A percentile compares a stretch with the other conserved stretches of the same genome.
Evolutionary conservation across 1,140 invertebrate species (phyloP).

Genomic region (Galleria mellonella): DNA sequence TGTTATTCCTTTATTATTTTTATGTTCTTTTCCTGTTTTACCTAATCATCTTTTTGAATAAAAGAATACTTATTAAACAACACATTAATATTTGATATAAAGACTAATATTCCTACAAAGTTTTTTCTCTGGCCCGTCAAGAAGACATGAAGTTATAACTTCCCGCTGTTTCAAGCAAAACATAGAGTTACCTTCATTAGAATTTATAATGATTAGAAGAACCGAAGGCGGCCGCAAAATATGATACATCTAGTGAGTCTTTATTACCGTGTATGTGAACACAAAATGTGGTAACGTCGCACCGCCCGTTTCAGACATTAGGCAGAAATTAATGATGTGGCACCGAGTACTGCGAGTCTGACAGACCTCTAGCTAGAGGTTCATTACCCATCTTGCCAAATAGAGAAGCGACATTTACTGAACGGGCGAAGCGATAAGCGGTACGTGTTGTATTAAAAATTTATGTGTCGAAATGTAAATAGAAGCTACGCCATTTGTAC

Average conservation of each 20-base stretch:
- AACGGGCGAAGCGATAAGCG: no score
- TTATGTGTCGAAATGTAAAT: no score
- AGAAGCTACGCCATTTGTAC: no score
- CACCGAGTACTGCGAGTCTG: slow-evolving; percentile 31
- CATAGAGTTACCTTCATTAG: slow-evolving; percentile 10
- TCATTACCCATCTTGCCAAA: slow-evolving; percentile 40
- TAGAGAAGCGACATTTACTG: slow-evolving; percentile 4
- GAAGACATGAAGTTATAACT: slow-evolving; percentile 2
- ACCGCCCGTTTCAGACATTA: slow-evolving; percentile 52
- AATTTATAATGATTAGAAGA: slow-evolving; percentile 14
- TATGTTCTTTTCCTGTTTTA: no score
- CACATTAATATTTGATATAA: no score
- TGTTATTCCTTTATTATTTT: no score
- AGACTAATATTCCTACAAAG: background rate
- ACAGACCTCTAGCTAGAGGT: slow-evolving; percentile 39
- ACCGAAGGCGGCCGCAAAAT: slow-evolving; percentile 8
- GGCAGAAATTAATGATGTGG: slow-evolving; percentile 64
- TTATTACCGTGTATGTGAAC: slow-evolving; percentile 39
- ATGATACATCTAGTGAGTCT: slow-evolving; percentile 24
- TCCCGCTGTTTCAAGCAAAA: background rate
- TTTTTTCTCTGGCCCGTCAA: background rate
- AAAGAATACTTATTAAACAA: no score
- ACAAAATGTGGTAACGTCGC: slow-evolving; percentile 46
- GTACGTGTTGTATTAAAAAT: no score
- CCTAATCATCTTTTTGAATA: no score